Evolutionary conservation across 2,888 invertebrate genomes (phyloP).

Genomic region (Dolichopus griseipennis): DNA sequence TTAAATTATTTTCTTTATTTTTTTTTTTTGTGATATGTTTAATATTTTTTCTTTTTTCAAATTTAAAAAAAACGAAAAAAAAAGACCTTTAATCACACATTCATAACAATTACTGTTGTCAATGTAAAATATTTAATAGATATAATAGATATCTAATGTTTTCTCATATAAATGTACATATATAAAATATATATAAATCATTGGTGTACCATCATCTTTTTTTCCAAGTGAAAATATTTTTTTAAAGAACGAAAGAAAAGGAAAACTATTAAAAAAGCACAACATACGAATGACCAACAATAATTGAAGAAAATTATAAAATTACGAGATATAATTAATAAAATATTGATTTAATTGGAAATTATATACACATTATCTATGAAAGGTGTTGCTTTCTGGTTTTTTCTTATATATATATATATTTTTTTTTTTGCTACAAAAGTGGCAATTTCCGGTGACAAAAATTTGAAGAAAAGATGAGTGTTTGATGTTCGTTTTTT

Average conservation of each 20-base stretch:
- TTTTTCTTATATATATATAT: no score
- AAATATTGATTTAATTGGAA: constrained; percentile 2
- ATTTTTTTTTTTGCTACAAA: neutral
- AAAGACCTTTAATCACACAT: neutral
- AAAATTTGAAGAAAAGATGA: neutral
- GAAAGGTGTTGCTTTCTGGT: neutral
- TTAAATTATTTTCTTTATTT: neutral
- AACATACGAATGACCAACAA: neutral
- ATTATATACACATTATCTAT: neutral
- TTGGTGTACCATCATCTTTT: no score
- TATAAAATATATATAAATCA: no score
- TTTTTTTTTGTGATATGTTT: neutral
- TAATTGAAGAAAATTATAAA: constrained; percentile 5
- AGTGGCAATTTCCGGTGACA: no score
- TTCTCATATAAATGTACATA: no score
- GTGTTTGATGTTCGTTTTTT: no score
- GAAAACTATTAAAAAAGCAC: no score
- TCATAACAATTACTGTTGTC: neutral
- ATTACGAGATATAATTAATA: neutral
- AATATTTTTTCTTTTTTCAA: neutral
- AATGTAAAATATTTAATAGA: neutral
- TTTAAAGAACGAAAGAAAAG: no score
- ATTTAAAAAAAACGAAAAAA: neutral
- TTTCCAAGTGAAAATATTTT: no score
- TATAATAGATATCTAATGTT: no score